Evolutionary conservation across 2,888 invertebrate species (phyloP).

Genomic region (Mamestra brassicae): DNA sequence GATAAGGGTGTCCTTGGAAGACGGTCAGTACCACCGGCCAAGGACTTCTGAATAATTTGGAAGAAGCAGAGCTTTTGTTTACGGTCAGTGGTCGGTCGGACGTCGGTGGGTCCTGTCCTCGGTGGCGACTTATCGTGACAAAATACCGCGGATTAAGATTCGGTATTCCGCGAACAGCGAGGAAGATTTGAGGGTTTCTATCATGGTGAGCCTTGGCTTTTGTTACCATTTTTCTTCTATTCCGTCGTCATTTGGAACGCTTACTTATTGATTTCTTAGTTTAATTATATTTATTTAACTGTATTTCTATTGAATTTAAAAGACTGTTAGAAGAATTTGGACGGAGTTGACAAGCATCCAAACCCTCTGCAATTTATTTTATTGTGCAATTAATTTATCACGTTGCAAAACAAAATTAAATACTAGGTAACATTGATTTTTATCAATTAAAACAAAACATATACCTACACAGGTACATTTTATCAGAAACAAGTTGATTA

Average conservation of each 20-base stretch:
- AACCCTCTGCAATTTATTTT: constrained; percentile 7
- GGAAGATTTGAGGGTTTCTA: constrained; percentile 82
- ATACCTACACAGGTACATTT: not conserved
- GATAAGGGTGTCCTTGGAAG: constrained; percentile 84
- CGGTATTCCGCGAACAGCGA: constrained; percentile 83
- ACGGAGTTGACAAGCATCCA: not conserved
- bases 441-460: not conserved
- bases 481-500: not conserved
- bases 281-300: not conserved
- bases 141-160: constrained; percentile 85
- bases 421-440: not conserved
- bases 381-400: not conserved
- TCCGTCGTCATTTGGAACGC: not conserved
- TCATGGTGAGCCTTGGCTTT: constrained; percentile 80
- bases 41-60: constrained; percentile 86
- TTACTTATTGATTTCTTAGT: not conserved
- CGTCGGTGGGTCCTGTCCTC: constrained; percentile 75
- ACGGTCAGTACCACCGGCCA: constrained; percentile 85
- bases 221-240: constrained; percentile 2
- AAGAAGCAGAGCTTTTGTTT: constrained; percentile 78
- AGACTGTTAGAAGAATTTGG: not conserved
- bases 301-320: not conserved
- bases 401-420: not conserved
- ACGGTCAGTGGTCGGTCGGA: constrained; percentile 80
- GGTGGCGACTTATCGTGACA: constrained; percentile 65